Evolutionary conservation across 30 jellyfish, hydroid and myxozoan genomes (phyloP), one percentile per base, ranked within the genome.

Genomic region (Aurelia aurita complex sp. Pacific): DNA sequence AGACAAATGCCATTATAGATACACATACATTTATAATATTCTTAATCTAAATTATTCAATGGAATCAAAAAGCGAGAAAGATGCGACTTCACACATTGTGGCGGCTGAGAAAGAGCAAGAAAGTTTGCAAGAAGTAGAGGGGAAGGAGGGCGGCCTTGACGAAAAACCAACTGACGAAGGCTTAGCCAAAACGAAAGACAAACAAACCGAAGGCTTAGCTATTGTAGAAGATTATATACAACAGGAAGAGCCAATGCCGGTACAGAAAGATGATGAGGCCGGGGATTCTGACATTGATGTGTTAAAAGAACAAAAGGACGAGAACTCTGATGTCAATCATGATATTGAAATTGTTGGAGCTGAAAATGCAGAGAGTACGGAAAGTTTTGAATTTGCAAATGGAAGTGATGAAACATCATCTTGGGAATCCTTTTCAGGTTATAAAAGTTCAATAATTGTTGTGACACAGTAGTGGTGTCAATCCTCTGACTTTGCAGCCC

Each of bases 331-430:
- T 17, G 82, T 50, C 38, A 82, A 82, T 55, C 42, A 35, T 9
- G 57, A 46, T 9, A 46, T 46, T 10, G 91, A 76, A 71, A 55
- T 53, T 35, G 77, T 55, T 66, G 89, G 89, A 11, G 55, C 72
- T 7, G 91, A 71, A 4, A 67, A 82, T 36, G 91, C 91, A 2
- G 85, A 68, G 50, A 71, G 85, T 34, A 82, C 91, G 3, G 91
- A 82, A 43, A 82, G 91, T 51, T 82, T 69, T 60, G 91, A 82
- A 54, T 82, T 82, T 82, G 91, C 91, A 0, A 82, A 82, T 71
- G 91, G 91, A 60, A 82, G 91, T 68, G 91, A 82, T 70, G 83
- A 82, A 55, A 75, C 82, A 2, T 82, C 91, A 9, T 82, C 91
- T 3, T 82, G 91, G 91, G 91, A 82, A 54, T 70, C 85, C 17